phyloP scores from a whole-genome alignment of 1,140 invertebrate genomes.

The Dreissena polymorpha region DNA sequence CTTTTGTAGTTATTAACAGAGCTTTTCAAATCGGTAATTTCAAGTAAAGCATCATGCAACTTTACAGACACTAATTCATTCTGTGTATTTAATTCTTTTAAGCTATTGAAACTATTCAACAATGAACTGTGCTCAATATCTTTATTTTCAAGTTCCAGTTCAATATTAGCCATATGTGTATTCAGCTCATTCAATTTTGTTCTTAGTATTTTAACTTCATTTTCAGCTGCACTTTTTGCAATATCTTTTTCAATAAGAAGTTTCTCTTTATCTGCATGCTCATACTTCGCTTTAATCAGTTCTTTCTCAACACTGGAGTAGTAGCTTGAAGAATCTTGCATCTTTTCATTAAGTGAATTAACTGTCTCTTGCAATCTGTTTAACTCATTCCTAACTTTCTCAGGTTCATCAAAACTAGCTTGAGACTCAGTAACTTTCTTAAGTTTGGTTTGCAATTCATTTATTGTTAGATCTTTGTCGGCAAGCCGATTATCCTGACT shows the following conservation, averaged over 20 bases:
- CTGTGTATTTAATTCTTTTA: not conserved
- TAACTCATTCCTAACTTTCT: slow-evolving; percentile 10
- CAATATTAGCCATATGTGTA: too few species aligned
- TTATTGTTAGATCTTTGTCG: slow-evolving; percentile 23
- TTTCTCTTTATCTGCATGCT: too few species aligned
- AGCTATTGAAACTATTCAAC: not conserved
- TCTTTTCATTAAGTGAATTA: too few species aligned
- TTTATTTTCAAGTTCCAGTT: not conserved
- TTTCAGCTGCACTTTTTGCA: too few species aligned
- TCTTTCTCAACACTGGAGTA: too few species aligned
- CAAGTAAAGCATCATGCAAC: not conserved
- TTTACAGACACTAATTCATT: not conserved
- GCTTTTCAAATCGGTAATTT: slow-evolving; percentile 28
- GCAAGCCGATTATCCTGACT: slow-evolving; percentile 32
- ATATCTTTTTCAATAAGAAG: too few species aligned
- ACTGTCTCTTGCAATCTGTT: too few species aligned
- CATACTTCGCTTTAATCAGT: too few species aligned
- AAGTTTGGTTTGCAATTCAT: too few species aligned
- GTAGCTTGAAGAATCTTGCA: too few species aligned
- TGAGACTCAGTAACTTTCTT: not conserved
- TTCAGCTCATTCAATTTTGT: too few species aligned
- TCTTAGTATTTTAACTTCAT: too few species aligned
- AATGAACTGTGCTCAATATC: not conserved
- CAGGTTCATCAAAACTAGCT: slow-evolving; percentile 1
- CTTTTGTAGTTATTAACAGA: slow-evolving; percentile 19